Percentiles rank a stretch among this genome's conserved stretches.
Conservation (phyloP, 2,888 invertebrate genomes). For the Rhagophthalmus giganteus region DNA sequence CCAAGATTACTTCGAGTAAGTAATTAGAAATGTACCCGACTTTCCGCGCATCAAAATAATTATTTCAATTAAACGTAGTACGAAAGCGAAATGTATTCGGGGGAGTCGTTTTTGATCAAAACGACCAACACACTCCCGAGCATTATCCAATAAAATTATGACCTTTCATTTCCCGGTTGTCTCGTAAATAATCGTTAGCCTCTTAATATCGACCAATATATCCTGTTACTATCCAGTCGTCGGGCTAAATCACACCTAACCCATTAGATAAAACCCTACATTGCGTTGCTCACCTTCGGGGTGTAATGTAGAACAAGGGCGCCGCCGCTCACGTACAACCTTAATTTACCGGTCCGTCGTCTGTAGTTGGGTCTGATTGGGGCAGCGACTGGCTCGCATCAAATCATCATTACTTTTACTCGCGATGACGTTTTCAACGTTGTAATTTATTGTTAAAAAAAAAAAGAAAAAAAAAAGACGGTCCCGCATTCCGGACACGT, state of each 20-base stretch:
- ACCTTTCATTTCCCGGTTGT: conserved; percentile 11
- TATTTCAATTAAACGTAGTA: too few species aligned
- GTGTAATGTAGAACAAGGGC: conserved; percentile 11
- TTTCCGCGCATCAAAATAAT: too few species aligned
- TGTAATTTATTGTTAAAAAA: conserved; percentile 28
- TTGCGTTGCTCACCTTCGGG: conserved; percentile 12
- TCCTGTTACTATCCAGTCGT: conserved; percentile 9
- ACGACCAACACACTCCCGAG: too few species aligned
- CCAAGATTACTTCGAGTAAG: too few species aligned
- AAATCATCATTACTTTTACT: conserved; percentile 39
- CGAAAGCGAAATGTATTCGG: too few species aligned
- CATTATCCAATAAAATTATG: conserved; percentile 17
- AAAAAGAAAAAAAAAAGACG: too few species aligned
- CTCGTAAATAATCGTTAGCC: conserved; percentile 18
- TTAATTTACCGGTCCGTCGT: conserved; percentile 24
- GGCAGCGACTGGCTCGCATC: conserved; percentile 26
- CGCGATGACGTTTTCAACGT: conserved; percentile 32
- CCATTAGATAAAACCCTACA: conserved; percentile 15
- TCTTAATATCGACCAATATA: conserved; percentile 22
- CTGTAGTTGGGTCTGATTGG: conserved; percentile 22
- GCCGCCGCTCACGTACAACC: conserved; percentile 26
- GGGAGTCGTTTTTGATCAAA: too few species aligned
- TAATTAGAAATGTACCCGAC: too few species aligned
- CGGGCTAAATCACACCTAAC: conserved; percentile 14
- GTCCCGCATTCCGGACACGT: conserved; percentile 32